Evolutionary conservation across 2,888 invertebrate species (phyloP).

Genomic region (Ormyrus nitidulus): DNA sequence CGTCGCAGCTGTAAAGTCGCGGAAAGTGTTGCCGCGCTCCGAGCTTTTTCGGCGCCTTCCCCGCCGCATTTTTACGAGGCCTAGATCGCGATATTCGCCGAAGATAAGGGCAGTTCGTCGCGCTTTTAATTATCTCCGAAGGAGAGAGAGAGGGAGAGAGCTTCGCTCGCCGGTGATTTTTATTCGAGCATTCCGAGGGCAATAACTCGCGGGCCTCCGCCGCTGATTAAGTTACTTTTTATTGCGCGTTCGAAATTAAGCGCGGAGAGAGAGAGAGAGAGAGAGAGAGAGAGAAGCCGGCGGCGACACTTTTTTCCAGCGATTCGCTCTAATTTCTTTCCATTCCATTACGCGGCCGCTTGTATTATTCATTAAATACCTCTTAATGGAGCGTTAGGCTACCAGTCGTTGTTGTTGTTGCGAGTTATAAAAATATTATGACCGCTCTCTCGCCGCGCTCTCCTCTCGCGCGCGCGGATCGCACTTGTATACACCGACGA

Average conservation of each 20-base stretch:
- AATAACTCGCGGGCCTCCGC: constrained; percentile 42
- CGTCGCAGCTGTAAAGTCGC: constrained; percentile 5
- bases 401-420: constrained; percentile 35
- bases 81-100: constrained; percentile 32
- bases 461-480: constrained; percentile 3
- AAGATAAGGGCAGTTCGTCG: constrained; percentile 42
- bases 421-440: constrained; percentile 54
- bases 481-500: constrained; percentile 7
- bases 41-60: neutral
- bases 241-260: constrained; percentile 44
- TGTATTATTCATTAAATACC: constrained; percentile 51
- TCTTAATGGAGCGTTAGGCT: constrained; percentile 28
- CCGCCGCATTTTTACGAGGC: constrained; percentile 6
- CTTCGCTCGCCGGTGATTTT: constrained; percentile 51
- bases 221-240: constrained; percentile 56
- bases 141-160: constrained; percentile 7
- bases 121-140: constrained; percentile 47
- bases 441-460: neutral
- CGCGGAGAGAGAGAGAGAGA: neutral
- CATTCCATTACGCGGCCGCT: constrained; percentile 34
- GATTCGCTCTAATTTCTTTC: constrained; percentile 46
- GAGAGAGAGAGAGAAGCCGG: too few species aligned
- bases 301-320: constrained; percentile 14
- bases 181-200: constrained; percentile 48
- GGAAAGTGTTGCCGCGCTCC: constrained; percentile 4